Conservation (phyloP, 2,888 invertebrate genomes). For the Subacronicta megacephala region DNA sequence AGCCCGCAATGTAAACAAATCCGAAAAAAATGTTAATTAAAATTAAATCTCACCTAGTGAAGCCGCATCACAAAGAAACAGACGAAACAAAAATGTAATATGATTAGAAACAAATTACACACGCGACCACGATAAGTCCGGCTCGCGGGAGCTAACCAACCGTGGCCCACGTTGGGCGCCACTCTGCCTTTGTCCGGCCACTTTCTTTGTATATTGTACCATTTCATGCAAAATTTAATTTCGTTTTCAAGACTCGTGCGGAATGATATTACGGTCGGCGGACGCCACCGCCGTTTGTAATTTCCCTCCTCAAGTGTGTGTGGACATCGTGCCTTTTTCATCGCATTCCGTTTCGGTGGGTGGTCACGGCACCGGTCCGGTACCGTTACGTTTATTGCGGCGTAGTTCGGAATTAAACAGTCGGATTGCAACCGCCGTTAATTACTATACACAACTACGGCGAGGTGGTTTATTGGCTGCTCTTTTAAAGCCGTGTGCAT, state of each 20-base stretch:
- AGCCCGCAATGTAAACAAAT: slow-evolving; percentile 25
- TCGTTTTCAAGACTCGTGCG: slow-evolving; percentile 89
- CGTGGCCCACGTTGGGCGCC: slow-evolving; percentile 75
- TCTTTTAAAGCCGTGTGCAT: slow-evolving; percentile 70
- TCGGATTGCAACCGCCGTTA: slow-evolving; percentile 83
- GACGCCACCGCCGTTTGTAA: slow-evolving; percentile 83
- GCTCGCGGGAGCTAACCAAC: slow-evolving; percentile 77
- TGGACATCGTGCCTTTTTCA: slow-evolving; percentile 88
- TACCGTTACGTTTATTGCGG: slow-evolving; percentile 83
- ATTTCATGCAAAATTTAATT: slow-evolving; percentile 90
- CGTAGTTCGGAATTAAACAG: slow-evolving; percentile 85
- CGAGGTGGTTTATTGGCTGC: slow-evolving; percentile 80
- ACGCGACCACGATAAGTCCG: slow-evolving; percentile 73
- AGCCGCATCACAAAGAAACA: slow-evolving; percentile 62
- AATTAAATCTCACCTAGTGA: slow-evolving; percentile 67
- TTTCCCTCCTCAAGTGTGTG: slow-evolving; percentile 88
- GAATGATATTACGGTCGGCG: slow-evolving; percentile 86
- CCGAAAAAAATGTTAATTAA: slow-evolving; percentile 62
- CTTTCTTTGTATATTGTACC: slow-evolving; percentile 89
- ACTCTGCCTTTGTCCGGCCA: slow-evolving; percentile 84
- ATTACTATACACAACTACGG: slow-evolving; percentile 83
- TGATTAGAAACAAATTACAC: slow-evolving; percentile 88
- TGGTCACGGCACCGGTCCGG: slow-evolving; percentile 69
- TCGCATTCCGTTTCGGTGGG: slow-evolving; percentile 88
- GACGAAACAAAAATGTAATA: slow-evolving; percentile 79